Evolutionary conservation across 2,888 invertebrate genomes (phyloP).

Genomic region (Villa cingulata): DNA sequence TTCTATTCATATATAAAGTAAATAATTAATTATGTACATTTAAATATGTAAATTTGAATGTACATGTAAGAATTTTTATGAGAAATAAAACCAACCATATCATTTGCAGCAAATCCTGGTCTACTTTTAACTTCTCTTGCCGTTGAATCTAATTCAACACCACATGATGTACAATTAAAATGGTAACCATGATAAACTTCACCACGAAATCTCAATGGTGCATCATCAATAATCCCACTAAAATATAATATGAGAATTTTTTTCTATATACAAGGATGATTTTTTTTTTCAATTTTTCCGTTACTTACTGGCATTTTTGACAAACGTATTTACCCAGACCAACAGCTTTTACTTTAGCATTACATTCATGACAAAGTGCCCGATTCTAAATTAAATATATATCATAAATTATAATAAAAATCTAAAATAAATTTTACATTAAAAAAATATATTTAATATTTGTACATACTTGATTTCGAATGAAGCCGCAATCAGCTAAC

Average conservation of each 20-base stretch:
- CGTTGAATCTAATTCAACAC: slow-evolving; percentile 84
- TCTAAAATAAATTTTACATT: too few relatives aligned
- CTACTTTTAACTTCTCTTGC: slow-evolving; percentile 90
- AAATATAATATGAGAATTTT: slow-evolving; percentile 8
- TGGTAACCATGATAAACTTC: slow-evolving; percentile 99
- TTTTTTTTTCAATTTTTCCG: neutral
- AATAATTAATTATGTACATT: too few relatives aligned
- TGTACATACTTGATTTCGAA: slow-evolving; percentile 61
- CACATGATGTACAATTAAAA: slow-evolving; percentile 90
- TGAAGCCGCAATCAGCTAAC: slow-evolving; percentile 93
- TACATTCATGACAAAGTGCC: slow-evolving; percentile 90
- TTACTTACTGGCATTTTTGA: slow-evolving; percentile 91
- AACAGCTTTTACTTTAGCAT: slow-evolving; percentile 88
- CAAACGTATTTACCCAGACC: slow-evolving; percentile 94
- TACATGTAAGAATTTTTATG: too few relatives aligned
- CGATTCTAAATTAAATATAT: too few relatives aligned
- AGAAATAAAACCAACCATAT: slow-evolving; percentile 49
- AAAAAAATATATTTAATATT: neutral
- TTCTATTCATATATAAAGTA: too few relatives aligned
- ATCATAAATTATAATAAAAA: too few relatives aligned
- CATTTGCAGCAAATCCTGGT: slow-evolving; percentile 78
- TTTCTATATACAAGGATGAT: neutral
- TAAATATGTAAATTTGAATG: too few relatives aligned
- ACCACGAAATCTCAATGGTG: slow-evolving; percentile 80
- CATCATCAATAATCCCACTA: slow-evolving; percentile 82